These are phyloP conservation scores for Rugalucina vietnamica DNA, from an alignment of 2,888 invertebrate genomes.

Conservation along the genomic window DNA sequence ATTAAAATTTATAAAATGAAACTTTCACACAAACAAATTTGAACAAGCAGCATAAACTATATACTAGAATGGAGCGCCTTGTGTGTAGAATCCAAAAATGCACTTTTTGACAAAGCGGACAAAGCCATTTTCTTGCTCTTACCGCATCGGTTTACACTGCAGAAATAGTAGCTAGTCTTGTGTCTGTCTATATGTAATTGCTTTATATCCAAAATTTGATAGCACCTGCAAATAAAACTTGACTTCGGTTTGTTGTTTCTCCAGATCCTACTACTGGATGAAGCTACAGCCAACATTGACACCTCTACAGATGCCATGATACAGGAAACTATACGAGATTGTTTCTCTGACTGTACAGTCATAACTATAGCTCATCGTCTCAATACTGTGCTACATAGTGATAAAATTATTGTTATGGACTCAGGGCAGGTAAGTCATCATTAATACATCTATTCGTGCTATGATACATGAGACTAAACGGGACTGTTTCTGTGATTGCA, in stretches of 20 bases:
- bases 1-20: too few relatives aligned
- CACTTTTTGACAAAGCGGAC: too few relatives aligned
- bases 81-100: too few relatives aligned
- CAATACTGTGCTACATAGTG: slow-evolving; percentile 85
- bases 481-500: slow-evolving; percentile 85
- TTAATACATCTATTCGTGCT: slow-evolving; percentile 86
- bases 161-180: too few relatives aligned
- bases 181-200: too few relatives aligned
- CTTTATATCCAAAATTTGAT: too few relatives aligned
- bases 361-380: slow-evolving; percentile 87
- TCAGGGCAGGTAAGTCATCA: slow-evolving; percentile 84
- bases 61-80: too few relatives aligned
- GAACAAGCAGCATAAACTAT: too few relatives aligned
- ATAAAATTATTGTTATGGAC: slow-evolving; percentile 86
- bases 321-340: slow-evolving; percentile 85
- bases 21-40: too few relatives aligned
- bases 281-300: slow-evolving; percentile 85
- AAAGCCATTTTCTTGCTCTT: too few relatives aligned
- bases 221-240: not conserved
- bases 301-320: slow-evolving; percentile 86
- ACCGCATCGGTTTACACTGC: too few relatives aligned
- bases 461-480: slow-evolving; percentile 85
- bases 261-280: slow-evolving; percentile 84
- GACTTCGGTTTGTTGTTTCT: slow-evolving; percentile 10
- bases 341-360: slow-evolving; percentile 86